Base-by-base conservation (phyloP, 2,888 invertebrate species). In the Campoletis raptor region DNA sequence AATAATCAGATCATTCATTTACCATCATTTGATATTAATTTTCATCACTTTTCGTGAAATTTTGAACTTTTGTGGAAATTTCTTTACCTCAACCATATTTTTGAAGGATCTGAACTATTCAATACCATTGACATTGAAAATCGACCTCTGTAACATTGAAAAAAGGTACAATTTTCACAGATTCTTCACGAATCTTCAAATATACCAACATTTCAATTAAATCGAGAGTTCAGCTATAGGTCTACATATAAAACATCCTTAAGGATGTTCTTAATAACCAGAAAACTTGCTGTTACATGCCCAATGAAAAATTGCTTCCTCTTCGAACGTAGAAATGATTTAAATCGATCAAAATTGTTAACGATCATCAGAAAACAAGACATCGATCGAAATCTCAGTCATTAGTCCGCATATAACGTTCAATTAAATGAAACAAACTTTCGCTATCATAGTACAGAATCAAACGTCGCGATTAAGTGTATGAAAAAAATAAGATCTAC, bases 361-460 rank as follows among this genome's bases (percentile, higher is more conserved):
- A 52, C 6, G 18, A 52, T 52, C 4, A 52, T 52, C 4, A 57
- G 24, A 15, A 15, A 61, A 61, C 3, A 6, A 57, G 57, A 54
- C 4, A 54, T 24, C 15, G 42, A 21, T 45, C 24, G 30, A 21
- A 24, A 57, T 48, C 15, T 18, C 7, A 48, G 18, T 36, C 30
- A n/a, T 48, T 15, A 70, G 18, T 18, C 6, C 15, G 15, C 18
- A 12, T 18, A 30, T 40, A 24, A 48, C 18, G 36, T 48, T 69
- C 21, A 48, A 48, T 70, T 48, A 18, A 54, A 73, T 9, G n/a
- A n/a, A n/a, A n/a, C 36, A 54, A 73, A 54, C 48, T 54, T 52
- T 36, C 36, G 30, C 30, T 48, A 8, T 70, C 48, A 4, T 45
- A 24, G 15, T 18, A 30, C 30, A 30, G 18, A 52, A 30, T 72